A percentile compares a stretch with the other conserved stretches of the same genome.
Conservation (phyloP, 2,113 vertebrate species). For the Actinemys pallida region DNA sequence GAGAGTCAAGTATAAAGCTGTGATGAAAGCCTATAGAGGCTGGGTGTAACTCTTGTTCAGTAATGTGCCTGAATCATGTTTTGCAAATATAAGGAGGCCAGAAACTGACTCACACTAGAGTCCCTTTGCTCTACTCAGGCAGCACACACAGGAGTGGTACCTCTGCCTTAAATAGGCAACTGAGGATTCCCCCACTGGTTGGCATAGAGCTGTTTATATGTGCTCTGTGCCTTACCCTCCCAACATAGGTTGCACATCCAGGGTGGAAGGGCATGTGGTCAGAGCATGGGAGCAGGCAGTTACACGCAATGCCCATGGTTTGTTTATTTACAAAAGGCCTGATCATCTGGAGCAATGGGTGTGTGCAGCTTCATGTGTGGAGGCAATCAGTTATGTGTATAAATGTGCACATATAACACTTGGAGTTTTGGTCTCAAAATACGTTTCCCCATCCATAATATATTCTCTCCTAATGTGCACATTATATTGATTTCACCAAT, state of each 20-base stretch:
- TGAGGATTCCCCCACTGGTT: not conserved
- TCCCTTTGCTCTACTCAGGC: not conserved
- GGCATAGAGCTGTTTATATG: not conserved
- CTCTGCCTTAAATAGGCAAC: not conserved
- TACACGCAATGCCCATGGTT: fast-evolving
- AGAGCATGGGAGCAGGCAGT: not conserved
- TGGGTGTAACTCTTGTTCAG: not conserved
- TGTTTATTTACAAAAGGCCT: not conserved
- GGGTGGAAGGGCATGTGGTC: not conserved
- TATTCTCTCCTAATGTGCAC: not conserved
- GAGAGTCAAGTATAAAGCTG: not conserved
- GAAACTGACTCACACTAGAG: fast-evolving
- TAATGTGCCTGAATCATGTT: not conserved
- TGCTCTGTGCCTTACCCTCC: not conserved
- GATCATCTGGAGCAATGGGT: not conserved
- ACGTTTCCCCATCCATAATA: not conserved
- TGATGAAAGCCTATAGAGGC: not conserved
- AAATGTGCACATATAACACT: not conserved
- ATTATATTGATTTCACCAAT: not conserved
- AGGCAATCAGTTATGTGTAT: not conserved
- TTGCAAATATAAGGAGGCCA: not conserved
- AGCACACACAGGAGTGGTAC: not conserved
- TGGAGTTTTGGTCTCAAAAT: not conserved
- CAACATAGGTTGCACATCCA: fast-evolving
- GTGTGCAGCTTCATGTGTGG: not conserved